These are phyloP conservation scores for Mormyrops attenuatus DNA, from an alignment of 2,797 vertebrate species.

Conservation along the genomic window DNA sequence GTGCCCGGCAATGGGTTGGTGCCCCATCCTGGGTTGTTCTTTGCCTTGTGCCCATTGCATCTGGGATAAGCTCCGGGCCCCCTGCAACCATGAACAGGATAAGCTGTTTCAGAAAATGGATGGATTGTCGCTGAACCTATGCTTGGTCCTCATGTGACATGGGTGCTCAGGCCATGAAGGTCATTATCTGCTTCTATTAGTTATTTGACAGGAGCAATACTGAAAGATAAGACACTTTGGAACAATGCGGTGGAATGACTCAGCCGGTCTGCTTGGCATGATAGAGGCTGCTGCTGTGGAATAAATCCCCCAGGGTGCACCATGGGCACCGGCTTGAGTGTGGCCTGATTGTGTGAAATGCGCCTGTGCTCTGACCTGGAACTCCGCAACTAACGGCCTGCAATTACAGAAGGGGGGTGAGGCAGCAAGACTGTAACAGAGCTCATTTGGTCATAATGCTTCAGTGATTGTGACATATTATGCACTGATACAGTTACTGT, in stretches of 20 bases:
- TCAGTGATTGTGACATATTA: conserved; percentile 6
- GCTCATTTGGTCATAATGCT: conserved; percentile 21
- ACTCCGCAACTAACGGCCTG: conserved; percentile 3
- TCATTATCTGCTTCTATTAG: not conserved
- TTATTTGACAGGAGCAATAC: not conserved
- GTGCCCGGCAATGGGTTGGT: not conserved
- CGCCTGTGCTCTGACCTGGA: not conserved
- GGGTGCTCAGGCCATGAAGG: not conserved
- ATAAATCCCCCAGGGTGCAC: not conserved
- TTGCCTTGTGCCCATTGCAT: not conserved
- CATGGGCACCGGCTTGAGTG: not conserved
- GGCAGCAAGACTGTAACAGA: conserved; percentile 2
- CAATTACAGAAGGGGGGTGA: not conserved
- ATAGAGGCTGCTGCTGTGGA: not conserved
- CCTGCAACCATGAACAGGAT: not conserved
- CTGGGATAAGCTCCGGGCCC: not conserved
- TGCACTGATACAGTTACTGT: not conserved
- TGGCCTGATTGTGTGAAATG: conserved; percentile 2
- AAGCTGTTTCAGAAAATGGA: not conserved
- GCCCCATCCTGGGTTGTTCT: too few species aligned
- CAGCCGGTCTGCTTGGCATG: not conserved
- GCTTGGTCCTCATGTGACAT: not conserved
- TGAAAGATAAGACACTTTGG: conserved; percentile 1
- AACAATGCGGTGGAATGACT: conserved; percentile 3
- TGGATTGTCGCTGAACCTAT: not conserved